Evolutionary conservation across 2,888 invertebrate species (phyloP).

Genomic region (Conops quadrifasciatus): DNA sequence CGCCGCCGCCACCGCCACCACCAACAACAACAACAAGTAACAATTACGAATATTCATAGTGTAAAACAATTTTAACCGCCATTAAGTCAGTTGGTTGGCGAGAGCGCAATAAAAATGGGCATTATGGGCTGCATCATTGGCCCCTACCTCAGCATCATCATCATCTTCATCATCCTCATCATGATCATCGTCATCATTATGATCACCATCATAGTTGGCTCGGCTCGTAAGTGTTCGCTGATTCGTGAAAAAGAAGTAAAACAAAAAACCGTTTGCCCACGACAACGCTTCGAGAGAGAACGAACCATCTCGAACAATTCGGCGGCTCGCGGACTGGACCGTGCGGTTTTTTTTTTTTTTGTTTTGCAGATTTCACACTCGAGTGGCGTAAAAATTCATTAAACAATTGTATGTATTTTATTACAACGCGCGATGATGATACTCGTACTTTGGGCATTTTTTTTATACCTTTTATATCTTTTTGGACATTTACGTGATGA

Average conservation of each 20-base stretch:
- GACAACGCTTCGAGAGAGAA: background rate
- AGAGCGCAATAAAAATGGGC: conserved; percentile 59
- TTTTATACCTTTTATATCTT: conserved; percentile 6
- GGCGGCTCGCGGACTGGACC: background rate
- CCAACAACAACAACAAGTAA: conserved; percentile 4
- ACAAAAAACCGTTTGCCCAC: background rate
- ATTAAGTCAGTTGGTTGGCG: conserved; percentile 63
- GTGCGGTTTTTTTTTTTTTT: background rate
- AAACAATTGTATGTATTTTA: conserved; percentile 43
- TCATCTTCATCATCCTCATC: background rate
- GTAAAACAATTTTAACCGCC: conserved; percentile 57
- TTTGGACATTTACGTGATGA: conserved; percentile 22
- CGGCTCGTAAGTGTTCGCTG: background rate
- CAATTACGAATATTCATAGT: conserved; percentile 22
- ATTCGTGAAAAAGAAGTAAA: background rate
- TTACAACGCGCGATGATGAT: background rate
- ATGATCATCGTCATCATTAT: background rate
- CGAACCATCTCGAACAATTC: background rate
- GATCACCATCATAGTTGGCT: conserved; percentile 14
- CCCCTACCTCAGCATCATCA: no score
- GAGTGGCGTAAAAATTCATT: conserved; percentile 63
- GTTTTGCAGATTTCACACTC: conserved; percentile 62
- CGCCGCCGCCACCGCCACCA: background rate
- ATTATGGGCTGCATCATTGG: conserved; percentile 15
- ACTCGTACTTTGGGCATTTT: background rate